These are phyloP conservation scores for Caiman crocodilus DNA, from an alignment of 2,797 vertebrate genomes.

Conservation along the genomic window DNA sequence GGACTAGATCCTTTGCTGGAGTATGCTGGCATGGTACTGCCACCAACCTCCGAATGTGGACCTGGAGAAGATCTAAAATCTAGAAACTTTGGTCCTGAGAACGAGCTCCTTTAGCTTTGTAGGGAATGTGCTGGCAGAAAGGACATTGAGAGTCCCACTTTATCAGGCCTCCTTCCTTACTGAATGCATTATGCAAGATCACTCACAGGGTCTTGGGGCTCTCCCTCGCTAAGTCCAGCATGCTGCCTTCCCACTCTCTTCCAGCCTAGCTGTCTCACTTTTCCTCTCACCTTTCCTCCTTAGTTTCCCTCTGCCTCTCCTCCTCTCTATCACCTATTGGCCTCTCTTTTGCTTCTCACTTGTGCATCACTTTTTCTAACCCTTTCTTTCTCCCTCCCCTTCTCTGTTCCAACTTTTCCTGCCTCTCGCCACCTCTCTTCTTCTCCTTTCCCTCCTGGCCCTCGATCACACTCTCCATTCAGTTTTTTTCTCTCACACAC, in stretches of 20 bases:
- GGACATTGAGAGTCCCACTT: too few species aligned
- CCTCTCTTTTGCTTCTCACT: too few species aligned
- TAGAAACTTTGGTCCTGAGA: background rate
- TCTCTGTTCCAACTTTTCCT: background rate
- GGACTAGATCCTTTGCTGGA: background rate
- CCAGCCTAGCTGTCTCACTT: background rate
- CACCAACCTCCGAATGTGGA: background rate
- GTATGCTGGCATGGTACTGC: background rate
- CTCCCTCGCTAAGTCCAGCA: background rate
- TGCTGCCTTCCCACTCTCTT: background rate
- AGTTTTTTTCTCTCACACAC: background rate
- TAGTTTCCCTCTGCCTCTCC: background rate
- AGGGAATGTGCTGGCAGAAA: too few species aligned
- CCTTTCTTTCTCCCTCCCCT: background rate
- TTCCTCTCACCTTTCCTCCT: background rate
- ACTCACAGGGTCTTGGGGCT: too few species aligned
- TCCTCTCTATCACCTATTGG: background rate
- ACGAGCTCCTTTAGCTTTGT: too few species aligned
- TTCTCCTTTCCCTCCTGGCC: background rate
- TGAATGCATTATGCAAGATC: too few species aligned
- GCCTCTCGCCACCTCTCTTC: background rate
- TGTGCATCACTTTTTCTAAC: background rate
- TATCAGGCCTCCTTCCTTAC: too few species aligned
- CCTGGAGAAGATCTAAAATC: background rate
- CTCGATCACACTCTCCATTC: background rate